These are phyloP conservation scores for Origma solitaria DNA, from an alignment of 2,113 vertebrate species.

Conservation along the genomic window DNA sequence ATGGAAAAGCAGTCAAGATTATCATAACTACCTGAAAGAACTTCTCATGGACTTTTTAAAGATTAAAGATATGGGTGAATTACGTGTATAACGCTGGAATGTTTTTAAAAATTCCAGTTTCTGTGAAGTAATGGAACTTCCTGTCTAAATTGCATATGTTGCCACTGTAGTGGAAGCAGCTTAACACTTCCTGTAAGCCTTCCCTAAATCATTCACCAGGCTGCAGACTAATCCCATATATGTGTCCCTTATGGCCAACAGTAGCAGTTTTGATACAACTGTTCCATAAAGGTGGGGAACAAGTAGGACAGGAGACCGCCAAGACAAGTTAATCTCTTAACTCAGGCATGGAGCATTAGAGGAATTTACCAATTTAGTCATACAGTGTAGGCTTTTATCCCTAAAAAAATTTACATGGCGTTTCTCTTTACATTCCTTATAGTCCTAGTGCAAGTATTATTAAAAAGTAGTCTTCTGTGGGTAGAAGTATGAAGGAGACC, in stretches of 20 bases:
- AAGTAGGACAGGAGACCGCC: neutral
- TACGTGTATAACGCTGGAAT: neutral
- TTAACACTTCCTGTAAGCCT: neutral
- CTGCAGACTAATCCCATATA: rapidly evolving
- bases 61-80: neutral
- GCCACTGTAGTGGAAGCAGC: neutral
- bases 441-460: neutral
- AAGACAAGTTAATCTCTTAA: neutral
- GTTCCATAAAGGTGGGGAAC: neutral
- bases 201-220: neutral
- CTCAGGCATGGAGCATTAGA: neutral
- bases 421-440: neutral
- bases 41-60: neutral
- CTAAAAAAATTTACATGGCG: neutral
- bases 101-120: neutral
- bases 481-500: neutral
- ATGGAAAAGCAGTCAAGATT: slow-evolving; percentile 21
- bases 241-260: neutral
- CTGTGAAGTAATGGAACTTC: neutral
- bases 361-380: neutral
- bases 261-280: neutral
- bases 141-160: neutral
- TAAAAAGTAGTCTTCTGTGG: neutral
- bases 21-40: neutral
- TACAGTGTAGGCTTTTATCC: neutral